Base-by-base conservation (phyloP, 2,888 invertebrate genomes). In the Rhopalosiphum nymphaeae region DNA sequence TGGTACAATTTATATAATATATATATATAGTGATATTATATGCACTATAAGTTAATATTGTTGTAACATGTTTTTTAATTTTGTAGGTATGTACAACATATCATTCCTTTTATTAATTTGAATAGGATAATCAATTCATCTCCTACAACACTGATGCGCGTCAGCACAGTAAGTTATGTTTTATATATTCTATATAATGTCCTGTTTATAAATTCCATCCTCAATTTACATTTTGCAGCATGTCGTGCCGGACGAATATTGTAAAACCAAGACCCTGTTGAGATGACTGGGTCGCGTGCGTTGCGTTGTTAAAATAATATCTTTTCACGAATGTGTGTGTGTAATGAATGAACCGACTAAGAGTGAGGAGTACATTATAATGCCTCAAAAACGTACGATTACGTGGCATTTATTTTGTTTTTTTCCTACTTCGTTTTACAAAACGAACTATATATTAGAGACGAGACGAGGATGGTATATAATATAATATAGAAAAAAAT, bases 331-430 rank as follows among this genome's bases (percentile, higher is more conserved):
- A 25, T 25, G 5, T 53, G 13, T 67, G n/a, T 26, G 16, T 46
- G 29, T 94, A 53, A 87, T 94, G 91, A 94, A 94, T 94, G 91
- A 87, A 89, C 3, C 57, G 44, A 86, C 26, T 26, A 44, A 3
- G 36, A 26, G 21, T 9, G 53, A 57, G 9, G 86, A 46, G 46
- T 29, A 57, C 93, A 29, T n/a, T 87, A 67, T 91, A 67, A 91
- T 86, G 91, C 25, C 86, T 67, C 86, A 44, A 91, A 91, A 94
- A 67, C 94, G 90, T 86, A 87, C 91, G 91, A 94, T 94, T 94
- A 94, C 61, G 84, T n/a, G 46, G 89, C 26, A 36, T 44, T 87
- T 56, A 25, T 93, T 78, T 25, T n/a, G 42, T 49, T 89, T 49
- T 88, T 67, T 88, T 88, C 36, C 61, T 26, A 13, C n/a, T 36